These are phyloP conservation scores for Burhinus bistriatus DNA, from an alignment of 2,113 vertebrate species.

Conservation along the genomic window DNA sequence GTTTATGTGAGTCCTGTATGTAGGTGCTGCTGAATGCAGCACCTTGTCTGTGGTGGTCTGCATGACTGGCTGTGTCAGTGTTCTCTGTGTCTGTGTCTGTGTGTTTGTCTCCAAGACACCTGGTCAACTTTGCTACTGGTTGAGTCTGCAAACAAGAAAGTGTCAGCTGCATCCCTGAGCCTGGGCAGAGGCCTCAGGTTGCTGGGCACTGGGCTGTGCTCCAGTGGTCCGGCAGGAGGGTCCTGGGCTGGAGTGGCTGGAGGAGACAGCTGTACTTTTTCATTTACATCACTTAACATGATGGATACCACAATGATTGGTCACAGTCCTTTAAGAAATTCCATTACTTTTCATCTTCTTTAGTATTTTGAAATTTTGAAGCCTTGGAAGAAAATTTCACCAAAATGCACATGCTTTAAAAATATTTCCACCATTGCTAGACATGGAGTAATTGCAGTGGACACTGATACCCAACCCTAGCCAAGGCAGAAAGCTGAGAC, in stretches of 20 bases:
- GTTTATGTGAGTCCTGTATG: not conserved
- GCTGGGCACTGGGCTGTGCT: rapidly evolving
- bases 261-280: rapidly evolving
- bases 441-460: not conserved
- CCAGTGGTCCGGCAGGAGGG: rapidly evolving
- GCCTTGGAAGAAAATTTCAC: not conserved
- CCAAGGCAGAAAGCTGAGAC: not conserved
- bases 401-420: not conserved
- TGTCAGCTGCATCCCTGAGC: rapidly evolving
- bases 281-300: not conserved
- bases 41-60: not conserved
- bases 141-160: not conserved
- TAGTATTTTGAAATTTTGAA: not conserved
- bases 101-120: rapidly evolving
- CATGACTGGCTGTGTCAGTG: rapidly evolving
- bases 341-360: not conserved
- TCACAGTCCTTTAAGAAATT: not conserved
- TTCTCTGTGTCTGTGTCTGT: not conserved
- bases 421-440: not conserved
- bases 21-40: not conserved
- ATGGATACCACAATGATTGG: not conserved
- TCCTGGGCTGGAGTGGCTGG: rapidly evolving
- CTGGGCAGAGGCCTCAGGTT: rapidly evolving
- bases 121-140: not conserved
- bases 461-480: not conserved